Evolutionary conservation across 2,888 invertebrate genomes (phyloP), one percentile per base, ranked within the genome.

Genomic region (Ophraella communa): DNA sequence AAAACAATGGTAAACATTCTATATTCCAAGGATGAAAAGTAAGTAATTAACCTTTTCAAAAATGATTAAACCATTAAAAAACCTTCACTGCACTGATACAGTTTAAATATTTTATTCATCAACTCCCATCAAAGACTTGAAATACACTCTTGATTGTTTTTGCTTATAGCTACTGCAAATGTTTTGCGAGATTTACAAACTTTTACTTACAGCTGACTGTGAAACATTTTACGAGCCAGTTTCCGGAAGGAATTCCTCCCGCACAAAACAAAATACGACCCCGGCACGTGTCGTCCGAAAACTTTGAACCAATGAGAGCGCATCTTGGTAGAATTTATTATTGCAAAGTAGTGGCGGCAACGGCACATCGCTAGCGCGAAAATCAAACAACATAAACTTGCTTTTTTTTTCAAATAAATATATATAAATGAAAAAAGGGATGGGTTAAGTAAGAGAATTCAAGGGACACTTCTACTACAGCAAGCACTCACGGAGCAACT

Each of bases 331-430:
- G 62, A 64, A 67, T 67, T 74, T 75, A 70, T 75, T 75, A 71
- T 73, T 74, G 74, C 76, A 74, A 76, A 74, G 74, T 69, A 69
- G n/a, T n/a, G n/a, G n/a, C n/a, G n/a, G n/a, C n/a, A n/a, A n/a
- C n/a, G n/a, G 71, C 74, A 71, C 74, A 74, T 68, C 61, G 71
- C 27, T 55, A 64, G 59, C 68, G 66, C 65, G 67, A 70, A 73
- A 73, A 70, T 69, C 69, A 69, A 71, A 72, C 35, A 33, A n/a
- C n/a, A n/a, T n/a, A n/a, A n/a, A n/a, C n/a, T n/a, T n/a, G n/a
- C n/a, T n/a, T n/a, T n/a, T n/a, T n/a, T n/a, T n/a, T n/a, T n/a
- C n/a, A n/a, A n/a, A n/a, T n/a, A n/a, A n/a, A n/a, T n/a, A n/a
- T n/a, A n/a, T n/a, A n/a, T n/a, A n/a, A n/a, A n/a, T n/a, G n/a